phyloP scores from a whole-genome alignment of 2,888 invertebrate genomes.

The Drosophila acutilabella region DNA sequence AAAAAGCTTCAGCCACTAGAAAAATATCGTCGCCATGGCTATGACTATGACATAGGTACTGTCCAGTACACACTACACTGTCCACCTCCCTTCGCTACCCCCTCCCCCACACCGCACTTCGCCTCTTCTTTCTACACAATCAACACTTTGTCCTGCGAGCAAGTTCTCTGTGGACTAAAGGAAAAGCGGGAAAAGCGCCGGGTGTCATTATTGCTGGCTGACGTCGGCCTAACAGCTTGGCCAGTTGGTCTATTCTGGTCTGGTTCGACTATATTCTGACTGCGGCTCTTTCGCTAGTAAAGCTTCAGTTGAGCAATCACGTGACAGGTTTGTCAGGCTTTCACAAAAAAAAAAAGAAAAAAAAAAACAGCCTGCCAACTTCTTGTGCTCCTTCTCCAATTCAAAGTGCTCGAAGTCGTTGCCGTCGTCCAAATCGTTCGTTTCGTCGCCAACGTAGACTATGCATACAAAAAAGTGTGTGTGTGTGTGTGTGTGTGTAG shows the following conservation, averaged over 20 bases:
- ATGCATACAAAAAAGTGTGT: slow-evolving; percentile 1
- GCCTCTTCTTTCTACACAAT: neutral
- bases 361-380: slow-evolving; percentile 69
- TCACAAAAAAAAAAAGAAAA: slow-evolving; percentile 48
- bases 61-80: slow-evolving; percentile 27
- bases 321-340: slow-evolving; percentile 78
- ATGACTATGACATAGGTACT: slow-evolving; percentile 74
- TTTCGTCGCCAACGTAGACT: slow-evolving; percentile 1
- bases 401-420: neutral
- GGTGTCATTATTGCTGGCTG: slow-evolving; percentile 61
- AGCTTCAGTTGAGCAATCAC: slow-evolving; percentile 74
- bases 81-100: neutral
- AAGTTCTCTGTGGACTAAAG: neutral
- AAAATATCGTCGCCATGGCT: slow-evolving; percentile 80
- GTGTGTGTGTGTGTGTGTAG: too few relatives aligned
- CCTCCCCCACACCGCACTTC: too few relatives aligned
- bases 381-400: slow-evolving; percentile 32
- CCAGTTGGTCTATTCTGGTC: slow-evolving; percentile 3
- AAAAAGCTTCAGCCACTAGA: slow-evolving; percentile 80
- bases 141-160: neutral
- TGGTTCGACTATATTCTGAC: neutral
- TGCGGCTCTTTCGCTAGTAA: slow-evolving; percentile 13
- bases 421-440: neutral
- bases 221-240: slow-evolving; percentile 53
- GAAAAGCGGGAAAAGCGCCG: neutral